Conservation (phyloP, 2,797 vertebrate genomes). For the Sebastiscus tertius region DNA sequence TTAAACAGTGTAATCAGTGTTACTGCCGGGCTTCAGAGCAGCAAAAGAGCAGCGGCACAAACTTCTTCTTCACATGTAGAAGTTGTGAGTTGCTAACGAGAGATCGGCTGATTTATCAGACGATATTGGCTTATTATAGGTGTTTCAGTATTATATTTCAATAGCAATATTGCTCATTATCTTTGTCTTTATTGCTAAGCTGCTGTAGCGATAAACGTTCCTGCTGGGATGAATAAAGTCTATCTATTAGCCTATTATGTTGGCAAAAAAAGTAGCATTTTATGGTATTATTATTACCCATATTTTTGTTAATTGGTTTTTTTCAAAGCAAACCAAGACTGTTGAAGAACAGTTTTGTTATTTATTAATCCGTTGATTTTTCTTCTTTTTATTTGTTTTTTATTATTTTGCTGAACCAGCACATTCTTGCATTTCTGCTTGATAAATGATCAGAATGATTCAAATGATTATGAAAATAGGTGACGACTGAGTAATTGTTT, state of each 20-base stretch:
- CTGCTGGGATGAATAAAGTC: background rate
- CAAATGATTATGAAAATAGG: background rate
- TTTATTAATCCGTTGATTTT: background rate
- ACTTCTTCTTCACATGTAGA: background rate
- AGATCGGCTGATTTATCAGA: background rate
- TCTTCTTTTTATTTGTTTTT: background rate
- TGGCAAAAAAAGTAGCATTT: no score
- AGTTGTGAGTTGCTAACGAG: background rate
- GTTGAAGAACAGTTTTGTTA: background rate
- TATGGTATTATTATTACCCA: no score
- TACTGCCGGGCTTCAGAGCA: background rate
- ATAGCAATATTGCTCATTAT: background rate
- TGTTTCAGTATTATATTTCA: background rate
- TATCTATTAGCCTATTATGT: background rate
- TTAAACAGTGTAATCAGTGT: constrained; percentile 41
- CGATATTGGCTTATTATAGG: background rate
- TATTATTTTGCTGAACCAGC: background rate
- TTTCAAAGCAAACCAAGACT: no score
- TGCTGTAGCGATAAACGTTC: background rate
- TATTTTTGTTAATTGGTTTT: no score
- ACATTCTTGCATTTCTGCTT: background rate
- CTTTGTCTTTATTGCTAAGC: background rate
- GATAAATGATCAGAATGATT: background rate
- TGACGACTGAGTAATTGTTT: background rate
- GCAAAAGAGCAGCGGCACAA: constrained; percentile 23